Conservation (phyloP, 2,113 vertebrate species). For the Chelonoidis abingdonii region DNA sequence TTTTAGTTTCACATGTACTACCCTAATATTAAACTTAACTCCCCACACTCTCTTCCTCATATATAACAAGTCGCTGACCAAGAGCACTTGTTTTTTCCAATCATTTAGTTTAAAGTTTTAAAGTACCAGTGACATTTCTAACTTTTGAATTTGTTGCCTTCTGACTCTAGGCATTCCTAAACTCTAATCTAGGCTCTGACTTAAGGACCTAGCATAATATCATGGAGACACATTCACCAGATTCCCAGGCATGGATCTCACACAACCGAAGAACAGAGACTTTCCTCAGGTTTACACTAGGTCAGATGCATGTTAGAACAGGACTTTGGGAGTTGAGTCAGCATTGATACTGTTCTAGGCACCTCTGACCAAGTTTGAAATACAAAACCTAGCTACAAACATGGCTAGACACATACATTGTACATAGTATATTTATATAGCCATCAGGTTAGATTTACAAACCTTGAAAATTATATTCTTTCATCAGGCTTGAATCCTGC, state of each 20-base stretch:
- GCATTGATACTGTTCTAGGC: background rate
- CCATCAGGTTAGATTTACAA: background rate
- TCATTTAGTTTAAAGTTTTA: background rate
- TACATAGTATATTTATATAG: rapidly evolving
- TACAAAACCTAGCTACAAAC: background rate
- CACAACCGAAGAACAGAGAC: background rate
- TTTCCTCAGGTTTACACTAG: background rate
- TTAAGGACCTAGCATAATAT: background rate
- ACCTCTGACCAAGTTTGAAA: background rate
- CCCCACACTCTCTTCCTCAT: background rate
- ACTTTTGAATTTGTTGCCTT: background rate
- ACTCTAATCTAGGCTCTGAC: background rate
- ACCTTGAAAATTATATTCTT: background rate
- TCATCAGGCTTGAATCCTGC: background rate
- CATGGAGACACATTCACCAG: background rate
- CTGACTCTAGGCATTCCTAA: background rate
- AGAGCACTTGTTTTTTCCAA: background rate
- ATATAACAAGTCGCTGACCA: background rate
- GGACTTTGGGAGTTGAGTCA: rapidly evolving
- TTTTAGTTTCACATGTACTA: background rate
- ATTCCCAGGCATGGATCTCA: background rate
- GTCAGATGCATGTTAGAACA: background rate
- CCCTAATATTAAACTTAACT: background rate
- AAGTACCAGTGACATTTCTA: background rate
- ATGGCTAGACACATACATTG: background rate